These are phyloP conservation scores for Caenorhabditis latens DNA, from an alignment of 1,140 invertebrate species.

Conservation along the genomic window DNA sequence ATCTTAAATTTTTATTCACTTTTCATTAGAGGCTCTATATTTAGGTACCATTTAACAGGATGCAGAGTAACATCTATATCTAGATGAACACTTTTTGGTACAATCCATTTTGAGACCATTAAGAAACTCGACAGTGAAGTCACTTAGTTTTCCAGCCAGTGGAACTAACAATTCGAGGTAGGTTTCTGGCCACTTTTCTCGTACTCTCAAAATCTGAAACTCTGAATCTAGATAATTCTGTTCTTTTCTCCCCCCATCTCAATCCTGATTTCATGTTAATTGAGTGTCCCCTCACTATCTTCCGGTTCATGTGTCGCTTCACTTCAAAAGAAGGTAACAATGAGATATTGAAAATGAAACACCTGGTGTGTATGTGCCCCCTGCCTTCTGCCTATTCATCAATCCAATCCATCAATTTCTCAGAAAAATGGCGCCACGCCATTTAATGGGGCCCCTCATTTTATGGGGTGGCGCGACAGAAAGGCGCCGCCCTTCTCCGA, in stretches of 20 bases:
- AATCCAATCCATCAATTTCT: conserved; percentile 47
- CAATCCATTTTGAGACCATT: too few relatives aligned
- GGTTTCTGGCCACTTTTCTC: too few relatives aligned
- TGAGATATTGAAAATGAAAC: conserved; percentile 22
- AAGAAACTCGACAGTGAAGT: too few relatives aligned
- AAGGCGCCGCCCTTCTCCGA: conserved; percentile 8
- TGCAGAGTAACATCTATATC: too few relatives aligned
- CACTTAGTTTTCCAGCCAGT: too few relatives aligned
- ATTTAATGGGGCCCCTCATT: conserved; percentile 49
- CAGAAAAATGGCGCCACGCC: conserved; percentile 48
- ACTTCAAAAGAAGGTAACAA: conserved; percentile 45
- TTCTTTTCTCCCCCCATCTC: not conserved
- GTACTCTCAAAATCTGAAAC: too few relatives aligned
- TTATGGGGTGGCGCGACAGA: conserved; percentile 48
- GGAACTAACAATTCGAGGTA: too few relatives aligned
- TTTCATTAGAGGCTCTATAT: too few relatives aligned
- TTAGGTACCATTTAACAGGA: too few relatives aligned
- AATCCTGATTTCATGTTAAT: not conserved
- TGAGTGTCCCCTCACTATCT: not conserved
- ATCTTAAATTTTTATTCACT: too few relatives aligned
- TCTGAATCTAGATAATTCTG: not conserved
- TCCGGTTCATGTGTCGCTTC: not conserved
- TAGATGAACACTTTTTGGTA: too few relatives aligned
- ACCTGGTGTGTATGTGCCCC: conserved; percentile 18
- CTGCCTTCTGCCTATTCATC: not conserved